These are phyloP conservation scores for Spicauda simplicius DNA, from an alignment of 2,888 invertebrate genomes.

Conservation along the genomic window DNA sequence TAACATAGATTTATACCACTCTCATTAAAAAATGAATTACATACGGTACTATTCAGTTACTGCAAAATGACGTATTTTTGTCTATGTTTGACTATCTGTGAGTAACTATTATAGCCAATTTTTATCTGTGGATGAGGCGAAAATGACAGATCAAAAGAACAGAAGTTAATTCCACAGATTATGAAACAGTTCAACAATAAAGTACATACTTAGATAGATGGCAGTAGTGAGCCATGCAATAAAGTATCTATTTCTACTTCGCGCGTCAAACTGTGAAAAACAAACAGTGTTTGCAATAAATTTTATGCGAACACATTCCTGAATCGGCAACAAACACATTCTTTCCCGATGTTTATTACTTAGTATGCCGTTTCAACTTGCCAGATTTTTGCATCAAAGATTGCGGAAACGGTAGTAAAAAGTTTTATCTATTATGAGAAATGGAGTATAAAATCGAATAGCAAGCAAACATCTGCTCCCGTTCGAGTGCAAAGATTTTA, in stretches of 20 bases:
- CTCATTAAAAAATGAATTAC: no score
- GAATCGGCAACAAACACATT: constrained; percentile 38
- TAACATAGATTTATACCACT: no score
- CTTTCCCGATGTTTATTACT: constrained; percentile 44
- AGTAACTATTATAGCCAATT: no score
- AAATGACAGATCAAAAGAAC: background rate
- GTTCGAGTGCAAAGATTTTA: background rate
- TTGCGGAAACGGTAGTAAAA: constrained; percentile 34
- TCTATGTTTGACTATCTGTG: no score
- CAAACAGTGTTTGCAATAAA: constrained; percentile 41
- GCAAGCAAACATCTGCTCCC: constrained; percentile 11
- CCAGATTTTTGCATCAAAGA: constrained; percentile 34
- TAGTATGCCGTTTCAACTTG: constrained; percentile 40
- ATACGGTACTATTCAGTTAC: no score
- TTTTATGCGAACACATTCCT: constrained; percentile 44
- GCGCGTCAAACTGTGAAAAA: constrained; percentile 45
- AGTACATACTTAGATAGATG: constrained; percentile 17
- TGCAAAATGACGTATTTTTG: no score
- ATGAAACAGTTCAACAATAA: background rate
- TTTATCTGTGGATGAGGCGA: no score
- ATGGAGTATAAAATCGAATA: constrained; percentile 12
- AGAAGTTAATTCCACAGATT: background rate
- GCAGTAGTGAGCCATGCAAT: constrained; percentile 22
- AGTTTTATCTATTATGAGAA: constrained; percentile 28
- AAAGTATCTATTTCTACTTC: constrained; percentile 44